These are phyloP conservation scores for Albula goreensis DNA, from an alignment of 2,113 vertebrate genomes.

Conservation along the genomic window DNA sequence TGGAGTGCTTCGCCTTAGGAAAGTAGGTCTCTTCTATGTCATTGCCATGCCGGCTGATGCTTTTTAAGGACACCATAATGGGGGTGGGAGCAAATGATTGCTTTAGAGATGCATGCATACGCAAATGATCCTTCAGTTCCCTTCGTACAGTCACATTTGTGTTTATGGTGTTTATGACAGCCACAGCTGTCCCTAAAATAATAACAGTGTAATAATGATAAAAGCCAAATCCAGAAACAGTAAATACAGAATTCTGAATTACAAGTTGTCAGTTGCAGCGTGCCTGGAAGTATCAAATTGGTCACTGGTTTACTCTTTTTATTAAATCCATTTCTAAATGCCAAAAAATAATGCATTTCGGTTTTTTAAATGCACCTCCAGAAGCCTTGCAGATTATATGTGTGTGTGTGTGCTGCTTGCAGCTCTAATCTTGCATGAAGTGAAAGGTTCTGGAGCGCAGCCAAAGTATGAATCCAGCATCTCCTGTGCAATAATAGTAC, in stretches of 20 bases:
- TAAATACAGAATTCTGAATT: not conserved
- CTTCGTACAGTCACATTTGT: not conserved
- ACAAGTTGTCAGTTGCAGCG: too few relatives aligned
- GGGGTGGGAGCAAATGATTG: not conserved
- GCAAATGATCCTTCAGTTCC: not conserved
- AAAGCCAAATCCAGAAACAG: not conserved
- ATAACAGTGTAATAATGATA: too few relatives aligned
- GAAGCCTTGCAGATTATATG: not conserved
- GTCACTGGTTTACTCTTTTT: not conserved
- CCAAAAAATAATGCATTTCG: too few relatives aligned
- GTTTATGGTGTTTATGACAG: not conserved
- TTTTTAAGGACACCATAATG: not conserved
- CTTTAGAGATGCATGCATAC: not conserved
- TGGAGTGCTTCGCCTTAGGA: constrained; percentile 90
- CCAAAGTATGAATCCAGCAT: not conserved
- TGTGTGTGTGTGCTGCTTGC: not conserved
- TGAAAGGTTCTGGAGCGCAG: not conserved
- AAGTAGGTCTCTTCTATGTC: constrained; percentile 76
- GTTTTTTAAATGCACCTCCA: not conserved
- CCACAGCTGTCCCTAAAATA: too few relatives aligned
- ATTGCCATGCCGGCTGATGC: constrained; percentile 38
- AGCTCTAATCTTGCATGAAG: not conserved
- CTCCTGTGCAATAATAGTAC: not conserved
- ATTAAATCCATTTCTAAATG: not conserved
- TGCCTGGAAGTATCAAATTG: not conserved